A percentile compares a stretch with the other conserved stretches of the same genome.
Evolutionary conservation across 2,888 invertebrate species (phyloP).

Genomic region (Antheraea assamensis): DNA sequence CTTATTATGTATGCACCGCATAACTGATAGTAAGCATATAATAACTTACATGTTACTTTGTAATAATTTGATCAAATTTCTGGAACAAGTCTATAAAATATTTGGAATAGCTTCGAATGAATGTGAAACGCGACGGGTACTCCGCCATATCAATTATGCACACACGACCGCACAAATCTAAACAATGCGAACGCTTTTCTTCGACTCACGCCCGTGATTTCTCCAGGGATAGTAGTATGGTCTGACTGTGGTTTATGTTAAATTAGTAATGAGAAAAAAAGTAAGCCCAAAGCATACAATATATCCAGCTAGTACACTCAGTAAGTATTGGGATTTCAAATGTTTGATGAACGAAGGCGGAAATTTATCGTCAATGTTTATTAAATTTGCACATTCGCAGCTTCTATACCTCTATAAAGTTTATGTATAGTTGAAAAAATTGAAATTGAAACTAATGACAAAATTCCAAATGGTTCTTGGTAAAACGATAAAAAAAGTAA

Average conservation of each 20-base stretch:
- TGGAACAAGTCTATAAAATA: not conserved
- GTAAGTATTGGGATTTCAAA: not conserved
- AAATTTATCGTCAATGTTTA: no score
- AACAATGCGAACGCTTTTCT: constrained; percentile 18
- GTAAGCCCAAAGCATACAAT: not conserved
- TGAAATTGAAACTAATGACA: no score
- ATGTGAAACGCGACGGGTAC: constrained; percentile 22
- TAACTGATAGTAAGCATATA: no score
- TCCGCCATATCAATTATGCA: constrained; percentile 22
- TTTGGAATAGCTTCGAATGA: not conserved
- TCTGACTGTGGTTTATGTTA: constrained; percentile 50
- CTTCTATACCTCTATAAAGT: no score
- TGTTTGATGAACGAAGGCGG: no score
- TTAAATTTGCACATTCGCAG: no score
- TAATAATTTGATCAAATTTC: not conserved
- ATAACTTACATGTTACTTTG: no score
- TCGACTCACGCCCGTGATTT: constrained; percentile 20
- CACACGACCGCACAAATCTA: constrained; percentile 20
- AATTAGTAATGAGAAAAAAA: constrained; percentile 51
- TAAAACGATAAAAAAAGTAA: no score
- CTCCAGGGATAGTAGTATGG: constrained; percentile 30
- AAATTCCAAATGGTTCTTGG: no score
- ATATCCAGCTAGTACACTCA: not conserved
- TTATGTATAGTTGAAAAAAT: no score
- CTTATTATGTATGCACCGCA: no score